Evolutionary conservation across 2,888 invertebrate species (phyloP), one percentile per base, ranked within the genome.

Genomic region (Tillus elongatus): DNA sequence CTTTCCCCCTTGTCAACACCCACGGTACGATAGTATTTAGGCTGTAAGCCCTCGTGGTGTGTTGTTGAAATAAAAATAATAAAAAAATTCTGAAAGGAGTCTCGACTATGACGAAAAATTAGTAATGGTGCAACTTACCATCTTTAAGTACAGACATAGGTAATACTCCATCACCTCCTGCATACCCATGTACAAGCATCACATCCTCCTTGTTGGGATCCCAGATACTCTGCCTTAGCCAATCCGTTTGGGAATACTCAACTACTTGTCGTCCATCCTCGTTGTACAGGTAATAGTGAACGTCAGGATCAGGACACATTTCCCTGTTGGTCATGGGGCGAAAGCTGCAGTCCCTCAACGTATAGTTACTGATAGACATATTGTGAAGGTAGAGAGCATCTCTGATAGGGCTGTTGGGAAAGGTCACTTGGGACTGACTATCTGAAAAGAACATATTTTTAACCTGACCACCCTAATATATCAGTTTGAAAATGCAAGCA

Each of bases 61-160:
- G n/a, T n/a, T n/a, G n/a, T n/a, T n/a, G n/a, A n/a, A n/a, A n/a
- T n/a, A n/a, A n/a, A n/a, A n/a, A n/a, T n/a, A n/a, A n/a, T n/a
- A n/a, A n/a, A n/a, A n/a, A n/a, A n/a, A n/a, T n/a, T n/a, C n/a
- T n/a, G n/a, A n/a, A n/a, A n/a, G n/a, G n/a, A n/a, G n/a, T n/a
- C n/a, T n/a, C n/a, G n/a, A n/a, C n/a, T n/a, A n/a, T n/a, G n/a
- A n/a, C n/a, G n/a, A n/a, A n/a, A n/a, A n/a, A n/a, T n/a, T n/a
- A n/a, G n/a, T n/a, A n/a, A n/a, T n/a, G n/a, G n/a, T n/a, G n/a
- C n/a, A 19, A n/a, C 24, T 62, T 56, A 80, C 82, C 81, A 59
- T 85, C 84, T 52, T 82, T 71, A 1, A 85, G 67, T 1, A 86
- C 82, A 2, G 73, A 69, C 52, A 82, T 81, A 0, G 85, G 85